Percentiles rank a stretch among this genome's conserved stretches.
Evolutionary conservation across 2,113 vertebrate species (phyloP).

Genomic region (Lepisosteus oculatus): DNA sequence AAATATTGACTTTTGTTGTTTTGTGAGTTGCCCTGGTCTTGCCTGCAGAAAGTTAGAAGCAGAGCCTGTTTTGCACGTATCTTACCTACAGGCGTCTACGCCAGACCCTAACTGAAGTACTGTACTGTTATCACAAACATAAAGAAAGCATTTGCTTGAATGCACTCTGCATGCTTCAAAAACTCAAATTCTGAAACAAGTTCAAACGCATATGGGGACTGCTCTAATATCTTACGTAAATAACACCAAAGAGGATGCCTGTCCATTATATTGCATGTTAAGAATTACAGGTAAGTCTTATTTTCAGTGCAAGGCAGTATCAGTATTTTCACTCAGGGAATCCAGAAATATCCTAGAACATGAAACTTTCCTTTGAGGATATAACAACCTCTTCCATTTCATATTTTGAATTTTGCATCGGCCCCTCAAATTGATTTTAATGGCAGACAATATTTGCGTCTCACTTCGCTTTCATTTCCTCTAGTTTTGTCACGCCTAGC

Average conservation of each 20-base stretch:
- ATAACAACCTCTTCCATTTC: slow-evolving; percentile 16
- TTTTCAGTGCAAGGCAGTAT: too few relatives aligned
- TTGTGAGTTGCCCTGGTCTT: slow-evolving; percentile 38
- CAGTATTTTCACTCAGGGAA: too few relatives aligned
- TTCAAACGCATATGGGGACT: too few relatives aligned
- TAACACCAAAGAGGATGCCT: too few relatives aligned
- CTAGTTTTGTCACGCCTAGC: slow-evolving; percentile 55
- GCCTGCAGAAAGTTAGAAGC: slow-evolving; percentile 34
- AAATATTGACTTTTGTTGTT: slow-evolving; percentile 59
- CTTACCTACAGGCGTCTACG: slow-evolving; percentile 20
- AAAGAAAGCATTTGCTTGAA: slow-evolving; percentile 7
- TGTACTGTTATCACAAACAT: slow-evolving; percentile 17
- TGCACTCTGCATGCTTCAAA: not conserved
- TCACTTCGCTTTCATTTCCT: slow-evolving; percentile 40
- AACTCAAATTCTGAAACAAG: slow-evolving; percentile 13
- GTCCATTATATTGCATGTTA: too few relatives aligned
- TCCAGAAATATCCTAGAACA: not conserved
- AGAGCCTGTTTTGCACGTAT: slow-evolving; percentile 19
- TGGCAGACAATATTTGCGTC: slow-evolving; percentile 51
- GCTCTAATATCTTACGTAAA: too few relatives aligned
- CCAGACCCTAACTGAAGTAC: slow-evolving; percentile 29
- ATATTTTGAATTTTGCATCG: slow-evolving; percentile 40
- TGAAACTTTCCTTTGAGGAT: not conserved
- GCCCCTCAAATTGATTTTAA: slow-evolving; percentile 65
- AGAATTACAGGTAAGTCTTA: too few relatives aligned